phyloP scores from a whole-genome alignment of 2,888 invertebrate species.

The Drosophila phalerata region DNA sequence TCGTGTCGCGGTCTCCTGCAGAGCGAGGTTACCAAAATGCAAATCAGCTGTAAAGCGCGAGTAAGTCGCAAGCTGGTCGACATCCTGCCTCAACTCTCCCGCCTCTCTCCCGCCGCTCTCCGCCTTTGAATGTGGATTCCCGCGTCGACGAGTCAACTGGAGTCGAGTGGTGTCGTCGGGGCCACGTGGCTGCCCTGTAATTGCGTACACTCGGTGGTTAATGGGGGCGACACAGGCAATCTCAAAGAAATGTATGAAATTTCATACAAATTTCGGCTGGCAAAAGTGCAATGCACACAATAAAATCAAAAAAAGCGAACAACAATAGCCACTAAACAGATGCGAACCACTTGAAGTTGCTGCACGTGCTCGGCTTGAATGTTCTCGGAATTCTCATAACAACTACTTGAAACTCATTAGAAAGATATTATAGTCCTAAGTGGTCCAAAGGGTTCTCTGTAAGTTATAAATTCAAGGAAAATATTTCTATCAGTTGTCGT shows the following conservation, averaged over 20 bases:
- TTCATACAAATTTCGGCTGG: conserved; percentile 70
- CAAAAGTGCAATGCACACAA: conserved; percentile 72
- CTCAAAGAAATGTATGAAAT: conserved; percentile 77
- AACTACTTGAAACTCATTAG: conserved; percentile 12
- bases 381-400: conserved; percentile 1
- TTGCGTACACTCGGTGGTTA: conserved; percentile 77
- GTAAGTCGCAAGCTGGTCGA: conserved; percentile 36
- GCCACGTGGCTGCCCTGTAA: conserved; percentile 62
- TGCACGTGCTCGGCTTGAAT: conserved; percentile 13
- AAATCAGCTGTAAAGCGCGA: conserved; percentile 76
- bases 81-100: conserved; percentile 32
- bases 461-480: conserved; percentile 5
- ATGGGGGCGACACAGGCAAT: conserved; percentile 80
- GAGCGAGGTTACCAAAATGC: conserved; percentile 70
- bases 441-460: not conserved
- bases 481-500: conserved; percentile 7
- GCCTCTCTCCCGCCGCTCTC: not conserved
- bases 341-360: conserved; percentile 34
- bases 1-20: conserved; percentile 61
- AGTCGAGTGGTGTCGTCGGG: conserved; percentile 25
- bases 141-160: conserved; percentile 1
- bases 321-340: conserved; percentile 1
- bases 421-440: conserved; percentile 8
- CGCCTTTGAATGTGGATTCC: conserved; percentile 13
- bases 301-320: conserved; percentile 13